phyloP scores from a whole-genome alignment of 2,797 vertebrate species.

The Sebastes iracundus region DNA sequence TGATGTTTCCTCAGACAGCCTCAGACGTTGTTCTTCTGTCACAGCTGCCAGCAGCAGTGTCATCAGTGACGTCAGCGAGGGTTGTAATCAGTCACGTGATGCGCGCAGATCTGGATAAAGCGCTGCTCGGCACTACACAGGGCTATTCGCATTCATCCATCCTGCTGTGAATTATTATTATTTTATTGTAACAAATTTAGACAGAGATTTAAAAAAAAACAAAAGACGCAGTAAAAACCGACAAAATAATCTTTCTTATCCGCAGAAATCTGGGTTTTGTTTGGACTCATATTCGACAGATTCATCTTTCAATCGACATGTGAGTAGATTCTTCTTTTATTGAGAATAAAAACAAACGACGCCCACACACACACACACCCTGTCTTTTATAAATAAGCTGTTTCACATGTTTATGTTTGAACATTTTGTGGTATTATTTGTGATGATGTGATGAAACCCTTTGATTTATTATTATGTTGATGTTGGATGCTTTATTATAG shows the following conservation, averaged over 20 bases:
- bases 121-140: slow-evolving; percentile 46
- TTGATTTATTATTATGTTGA: background rate
- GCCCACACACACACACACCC: background rate
- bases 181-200: background rate
- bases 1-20: slow-evolving; percentile 6
- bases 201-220: background rate
- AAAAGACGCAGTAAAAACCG: background rate
- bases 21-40: slow-evolving; percentile 22
- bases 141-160: slow-evolving; percentile 3
- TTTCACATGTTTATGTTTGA: background rate
- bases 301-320: slow-evolving; percentile 54
- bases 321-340: slow-evolving; percentile 65
- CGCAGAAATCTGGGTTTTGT: background rate
- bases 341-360: slow-evolving; percentile 7
- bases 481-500: background rate
- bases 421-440: background rate
- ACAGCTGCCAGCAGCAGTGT: slow-evolving; percentile 26
- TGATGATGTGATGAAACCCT: background rate
- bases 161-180: background rate
- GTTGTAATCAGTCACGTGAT: slow-evolving; percentile 82
- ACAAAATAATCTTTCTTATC: background rate
- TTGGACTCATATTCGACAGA: slow-evolving; percentile 28
- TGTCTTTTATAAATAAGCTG: background rate
- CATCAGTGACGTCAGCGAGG: slow-evolving; percentile 75
- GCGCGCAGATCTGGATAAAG: slow-evolving; percentile 77